Conservation (phyloP, 2,113 vertebrate species). For the Okapia johnstoni region DNA sequence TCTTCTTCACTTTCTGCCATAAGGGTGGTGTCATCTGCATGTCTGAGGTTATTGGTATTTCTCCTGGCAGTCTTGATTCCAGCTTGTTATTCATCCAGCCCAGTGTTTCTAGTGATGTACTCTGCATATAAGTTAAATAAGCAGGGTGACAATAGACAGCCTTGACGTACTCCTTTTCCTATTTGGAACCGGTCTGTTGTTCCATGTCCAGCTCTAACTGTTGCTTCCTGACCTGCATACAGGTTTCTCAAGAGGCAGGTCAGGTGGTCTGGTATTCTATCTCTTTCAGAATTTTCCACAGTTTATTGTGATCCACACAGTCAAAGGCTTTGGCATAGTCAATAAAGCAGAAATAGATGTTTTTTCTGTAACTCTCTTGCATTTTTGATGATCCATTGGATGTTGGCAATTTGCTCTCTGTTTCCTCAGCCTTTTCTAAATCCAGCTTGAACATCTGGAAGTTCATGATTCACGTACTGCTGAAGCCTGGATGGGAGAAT, state of each 20-base stretch:
- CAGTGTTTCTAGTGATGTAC: background rate
- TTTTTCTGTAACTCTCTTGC: background rate
- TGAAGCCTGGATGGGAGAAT: background rate
- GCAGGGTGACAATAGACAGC: background rate
- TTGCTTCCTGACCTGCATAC: background rate
- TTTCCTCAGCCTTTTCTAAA: background rate
- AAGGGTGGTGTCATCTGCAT: background rate
- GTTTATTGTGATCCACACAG: background rate
- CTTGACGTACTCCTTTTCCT: background rate
- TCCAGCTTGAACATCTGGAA: background rate
- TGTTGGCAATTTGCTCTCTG: background rate
- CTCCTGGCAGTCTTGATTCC: background rate
- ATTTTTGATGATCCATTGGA: accelerated
- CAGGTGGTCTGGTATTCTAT: background rate
- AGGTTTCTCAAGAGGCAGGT: background rate
- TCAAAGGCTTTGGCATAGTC: background rate
- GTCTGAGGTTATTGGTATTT: background rate
- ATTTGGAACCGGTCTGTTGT: background rate
- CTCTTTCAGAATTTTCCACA: background rate
- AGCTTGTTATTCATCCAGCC: background rate
- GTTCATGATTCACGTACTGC: background rate
- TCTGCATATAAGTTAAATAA: background rate
- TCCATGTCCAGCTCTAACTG: background rate
- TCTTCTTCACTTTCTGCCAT: background rate
- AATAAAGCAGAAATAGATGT: background rate